A percentile compares a stretch with the other conserved stretches of the same genome.
These are phyloP conservation scores for Valencia hispanica DNA, from an alignment of 2,797 vertebrate genomes.

Conservation along the genomic window DNA sequence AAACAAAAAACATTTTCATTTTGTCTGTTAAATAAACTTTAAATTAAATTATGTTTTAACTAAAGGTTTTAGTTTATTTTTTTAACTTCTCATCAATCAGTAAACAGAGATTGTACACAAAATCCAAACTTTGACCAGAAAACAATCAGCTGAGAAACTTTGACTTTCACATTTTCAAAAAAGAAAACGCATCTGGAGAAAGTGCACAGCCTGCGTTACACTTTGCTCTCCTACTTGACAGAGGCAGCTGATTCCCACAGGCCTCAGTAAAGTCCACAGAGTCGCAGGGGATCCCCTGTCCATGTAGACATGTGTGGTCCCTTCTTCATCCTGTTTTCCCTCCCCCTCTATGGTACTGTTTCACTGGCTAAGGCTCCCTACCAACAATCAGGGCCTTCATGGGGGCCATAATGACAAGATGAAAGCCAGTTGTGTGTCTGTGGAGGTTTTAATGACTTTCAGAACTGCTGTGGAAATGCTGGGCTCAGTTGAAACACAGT, in stretches of 20 bases:
- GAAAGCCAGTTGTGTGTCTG: constrained; percentile 73
- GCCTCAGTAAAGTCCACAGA: constrained; percentile 32
- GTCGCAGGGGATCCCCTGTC: constrained; percentile 54
- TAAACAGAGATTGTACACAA: not conserved
- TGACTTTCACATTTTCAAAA: constrained; percentile 8
- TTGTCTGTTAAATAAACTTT: not conserved
- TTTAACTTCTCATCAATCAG: not conserved
- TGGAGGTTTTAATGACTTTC: constrained; percentile 74
- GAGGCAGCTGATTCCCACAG: constrained; percentile 52
- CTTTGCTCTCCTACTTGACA: constrained; percentile 18
- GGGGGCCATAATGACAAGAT: constrained; percentile 70
- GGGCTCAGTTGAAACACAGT: constrained; percentile 49
- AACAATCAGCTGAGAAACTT: constrained; percentile 5
- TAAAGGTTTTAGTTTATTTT: not conserved
- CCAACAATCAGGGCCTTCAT: constrained; percentile 71
- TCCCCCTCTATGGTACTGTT: constrained; percentile 57
- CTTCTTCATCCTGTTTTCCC: constrained; percentile 46
- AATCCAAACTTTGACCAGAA: not conserved
- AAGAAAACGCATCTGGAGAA: constrained; percentile 17
- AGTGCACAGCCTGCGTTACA: not conserved
- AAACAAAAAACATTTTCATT: not conserved
- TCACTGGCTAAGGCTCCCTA: constrained; percentile 56
- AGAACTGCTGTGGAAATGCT: constrained; percentile 67
- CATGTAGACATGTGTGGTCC: constrained; percentile 67
- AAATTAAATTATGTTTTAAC: not conserved